These are phyloP conservation scores for Acanthis flammea DNA, from an alignment of 2,797 vertebrate genomes.

Conservation along the genomic window DNA sequence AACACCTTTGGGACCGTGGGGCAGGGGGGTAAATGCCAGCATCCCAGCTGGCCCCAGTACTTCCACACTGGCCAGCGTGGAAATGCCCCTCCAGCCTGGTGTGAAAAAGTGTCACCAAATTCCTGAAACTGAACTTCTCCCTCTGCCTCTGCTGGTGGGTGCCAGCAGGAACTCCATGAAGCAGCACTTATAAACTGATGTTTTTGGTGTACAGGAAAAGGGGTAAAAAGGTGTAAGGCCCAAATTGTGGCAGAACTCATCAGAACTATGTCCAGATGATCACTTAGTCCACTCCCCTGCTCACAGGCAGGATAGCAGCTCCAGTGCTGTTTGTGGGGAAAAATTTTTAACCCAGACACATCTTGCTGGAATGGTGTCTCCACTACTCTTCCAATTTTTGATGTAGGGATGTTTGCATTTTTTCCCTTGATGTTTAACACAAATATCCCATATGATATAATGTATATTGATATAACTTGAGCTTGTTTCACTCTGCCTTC, in stretches of 20 bases:
- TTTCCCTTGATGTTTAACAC: neutral
- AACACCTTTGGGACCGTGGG: neutral
- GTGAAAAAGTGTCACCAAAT: neutral
- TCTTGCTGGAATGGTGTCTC: neutral
- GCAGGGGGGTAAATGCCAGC: rapidly evolving
- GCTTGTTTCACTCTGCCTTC: neutral
- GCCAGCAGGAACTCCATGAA: neutral
- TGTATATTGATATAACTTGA: neutral
- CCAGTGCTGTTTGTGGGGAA: rapidly evolving
- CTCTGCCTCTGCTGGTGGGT: neutral
- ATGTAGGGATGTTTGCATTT: neutral
- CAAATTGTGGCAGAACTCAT: neutral
- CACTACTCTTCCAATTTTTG: neutral
- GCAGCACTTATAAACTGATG: rapidly evolving
- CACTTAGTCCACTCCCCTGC: neutral
- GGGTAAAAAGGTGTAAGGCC: neutral
- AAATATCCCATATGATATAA: neutral
- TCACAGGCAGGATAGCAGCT: neutral
- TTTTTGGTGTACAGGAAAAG: neutral
- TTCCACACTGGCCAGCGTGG: neutral
- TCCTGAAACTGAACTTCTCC: neutral
- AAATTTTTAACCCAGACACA: neutral
- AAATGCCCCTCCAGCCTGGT: neutral
- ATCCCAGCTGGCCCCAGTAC: too few species aligned
- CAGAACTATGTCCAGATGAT: neutral